Conservation (phyloP, 2,113 vertebrate species). For the Coreoperca whiteheadi region DNA sequence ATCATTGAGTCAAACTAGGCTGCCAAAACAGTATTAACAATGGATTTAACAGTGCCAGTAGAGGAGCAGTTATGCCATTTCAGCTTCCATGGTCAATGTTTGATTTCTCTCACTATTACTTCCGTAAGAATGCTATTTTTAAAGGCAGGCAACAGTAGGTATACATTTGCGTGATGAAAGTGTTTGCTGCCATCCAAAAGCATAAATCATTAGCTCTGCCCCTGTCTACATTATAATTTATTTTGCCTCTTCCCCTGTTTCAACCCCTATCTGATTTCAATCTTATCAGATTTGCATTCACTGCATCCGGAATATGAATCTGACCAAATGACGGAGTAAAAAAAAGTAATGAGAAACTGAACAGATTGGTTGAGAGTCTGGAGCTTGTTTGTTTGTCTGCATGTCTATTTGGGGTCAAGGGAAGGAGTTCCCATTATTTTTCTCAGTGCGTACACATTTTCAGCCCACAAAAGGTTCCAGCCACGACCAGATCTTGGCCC, state of each 20-base stretch:
- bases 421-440: constrained; percentile 13
- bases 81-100: constrained; percentile 17
- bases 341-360: constrained; percentile 14
- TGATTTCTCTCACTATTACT: constrained; percentile 33
- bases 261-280: constrained; percentile 25
- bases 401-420: constrained; percentile 32
- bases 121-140: constrained; percentile 31
- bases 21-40: constrained; percentile 9
- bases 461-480: constrained; percentile 16
- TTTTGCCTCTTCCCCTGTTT: background rate
- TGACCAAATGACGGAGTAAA: constrained; percentile 19
- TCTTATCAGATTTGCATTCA: constrained; percentile 18
- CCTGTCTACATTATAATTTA: background rate
- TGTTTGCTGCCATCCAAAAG: constrained; percentile 3
- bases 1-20: constrained; percentile 26
- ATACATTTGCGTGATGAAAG: constrained; percentile 16
- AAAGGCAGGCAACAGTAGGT: constrained; percentile 4
- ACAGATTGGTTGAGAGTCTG: constrained; percentile 29
- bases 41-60: constrained; percentile 6
- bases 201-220: constrained; percentile 13
- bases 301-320: constrained; percentile 19
- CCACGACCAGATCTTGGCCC: constrained; percentile 30
- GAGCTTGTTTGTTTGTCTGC: constrained; percentile 34
- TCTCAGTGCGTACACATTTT: constrained; percentile 14
- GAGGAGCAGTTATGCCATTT: background rate